Conservation (phyloP, 2,888 invertebrate genomes). For the Epinotia ramella region DNA sequence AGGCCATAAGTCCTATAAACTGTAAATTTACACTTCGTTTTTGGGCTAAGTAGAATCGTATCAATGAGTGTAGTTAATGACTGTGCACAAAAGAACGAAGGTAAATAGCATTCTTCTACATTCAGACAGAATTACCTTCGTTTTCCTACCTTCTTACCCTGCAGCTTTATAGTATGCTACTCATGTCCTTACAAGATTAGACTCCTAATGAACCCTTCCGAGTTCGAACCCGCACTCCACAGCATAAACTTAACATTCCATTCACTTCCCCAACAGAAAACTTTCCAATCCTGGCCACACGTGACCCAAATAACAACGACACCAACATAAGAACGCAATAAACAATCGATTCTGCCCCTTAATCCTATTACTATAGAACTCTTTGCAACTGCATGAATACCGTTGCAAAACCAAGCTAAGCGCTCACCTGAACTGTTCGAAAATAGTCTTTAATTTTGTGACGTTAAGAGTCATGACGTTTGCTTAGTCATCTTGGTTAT, state of each 20-base stretch:
- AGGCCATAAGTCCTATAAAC: too few species aligned
- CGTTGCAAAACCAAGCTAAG: neutral
- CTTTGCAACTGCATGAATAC: neutral
- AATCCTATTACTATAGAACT: neutral
- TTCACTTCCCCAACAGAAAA: conserved; percentile 43
- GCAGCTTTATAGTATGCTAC: conserved; percentile 19
- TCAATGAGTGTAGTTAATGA: too few species aligned
- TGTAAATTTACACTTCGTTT: too few species aligned
- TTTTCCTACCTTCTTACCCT: neutral
- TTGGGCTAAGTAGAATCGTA: too few species aligned
- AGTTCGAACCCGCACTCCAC: conserved; percentile 37
- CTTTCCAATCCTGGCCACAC: conserved; percentile 37
- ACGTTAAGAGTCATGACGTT: conserved; percentile 2
- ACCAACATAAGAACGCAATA: conserved; percentile 1
- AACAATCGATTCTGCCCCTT: conserved; percentile 8
- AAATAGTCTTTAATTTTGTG: neutral
- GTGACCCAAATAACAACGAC: conserved; percentile 43
- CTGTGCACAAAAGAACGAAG: neutral
- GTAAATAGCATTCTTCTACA: neutral
- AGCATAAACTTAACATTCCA: conserved; percentile 44
- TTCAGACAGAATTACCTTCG: neutral
- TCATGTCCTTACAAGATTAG: conserved; percentile 40
- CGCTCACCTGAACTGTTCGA: neutral
- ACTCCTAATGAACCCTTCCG: conserved; percentile 40
- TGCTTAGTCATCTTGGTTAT: neutral